These are phyloP conservation scores for Lochmaea crataegi DNA, from an alignment of 2,888 invertebrate species.

Conservation along the genomic window DNA sequence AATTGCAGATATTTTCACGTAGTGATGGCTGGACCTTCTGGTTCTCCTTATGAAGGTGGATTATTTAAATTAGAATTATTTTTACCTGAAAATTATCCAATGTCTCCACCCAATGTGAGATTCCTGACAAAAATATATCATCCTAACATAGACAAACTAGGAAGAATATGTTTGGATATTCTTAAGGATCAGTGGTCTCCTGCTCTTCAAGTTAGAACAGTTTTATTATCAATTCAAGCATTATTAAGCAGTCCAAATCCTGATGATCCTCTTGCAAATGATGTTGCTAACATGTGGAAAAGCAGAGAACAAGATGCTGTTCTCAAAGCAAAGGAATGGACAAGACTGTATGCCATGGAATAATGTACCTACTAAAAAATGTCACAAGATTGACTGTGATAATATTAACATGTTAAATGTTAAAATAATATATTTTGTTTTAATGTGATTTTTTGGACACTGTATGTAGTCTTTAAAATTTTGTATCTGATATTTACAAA, in stretches of 20 bases:
- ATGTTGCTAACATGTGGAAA: conserved; percentile 99
- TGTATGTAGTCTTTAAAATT: conserved; percentile 23
- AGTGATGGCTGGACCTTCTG: conserved; percentile 92
- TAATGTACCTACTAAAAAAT: conserved; percentile 44
- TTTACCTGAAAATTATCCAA: conserved; percentile 99
- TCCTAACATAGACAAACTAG: conserved; percentile 99
- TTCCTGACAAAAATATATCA: conserved; percentile 99
- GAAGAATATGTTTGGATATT: conserved; percentile 99
- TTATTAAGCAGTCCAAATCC: conserved; percentile 95
- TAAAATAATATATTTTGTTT: conserved; percentile 40
- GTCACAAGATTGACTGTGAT: conserved; percentile 53
- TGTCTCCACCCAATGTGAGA: conserved; percentile 99
- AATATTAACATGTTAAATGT: conserved; percentile 46
- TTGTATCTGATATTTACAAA: conserved; percentile 21
- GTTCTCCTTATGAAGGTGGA: conserved; percentile 98
- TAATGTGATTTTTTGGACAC: conserved; percentile 27
- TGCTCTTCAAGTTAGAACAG: conserved; percentile 98
- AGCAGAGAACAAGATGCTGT: conserved; percentile 97
- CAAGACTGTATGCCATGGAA: conserved; percentile 82
- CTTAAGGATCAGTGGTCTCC: conserved; percentile 99
- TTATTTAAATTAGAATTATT: conserved; percentile 98
- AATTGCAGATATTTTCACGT: conserved; percentile 96
- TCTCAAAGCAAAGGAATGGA: conserved; percentile 94
- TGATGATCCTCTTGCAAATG: conserved; percentile 97
- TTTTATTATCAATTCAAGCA: conserved; percentile 97